Evolutionary conservation across 2,888 invertebrate genomes (phyloP).

Genomic region (Arrhopalites spinosus): DNA sequence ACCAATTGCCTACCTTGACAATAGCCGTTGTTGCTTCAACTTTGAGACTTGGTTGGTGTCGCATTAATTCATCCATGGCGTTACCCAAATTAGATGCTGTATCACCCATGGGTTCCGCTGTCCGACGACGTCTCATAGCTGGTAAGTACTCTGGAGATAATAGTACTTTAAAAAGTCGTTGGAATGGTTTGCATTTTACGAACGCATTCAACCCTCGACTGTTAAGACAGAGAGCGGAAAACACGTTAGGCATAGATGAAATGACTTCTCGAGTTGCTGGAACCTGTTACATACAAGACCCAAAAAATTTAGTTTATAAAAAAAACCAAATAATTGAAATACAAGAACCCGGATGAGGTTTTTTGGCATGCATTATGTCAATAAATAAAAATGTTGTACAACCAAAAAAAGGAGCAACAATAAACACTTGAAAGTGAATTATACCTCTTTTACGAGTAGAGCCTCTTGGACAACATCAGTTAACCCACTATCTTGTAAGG

Average conservation of each 20-base stretch:
- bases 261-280: conserved; percentile 76
- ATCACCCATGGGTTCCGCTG: conserved; percentile 76
- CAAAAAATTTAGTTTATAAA: not conserved
- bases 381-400: not conserved
- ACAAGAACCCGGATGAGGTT: too few species aligned
- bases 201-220: conserved; percentile 78
- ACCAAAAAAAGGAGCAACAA: not conserved
- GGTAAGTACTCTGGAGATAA: conserved; percentile 81
- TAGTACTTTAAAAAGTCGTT: conserved; percentile 77
- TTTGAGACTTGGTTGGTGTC: conserved; percentile 82
- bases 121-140: conserved; percentile 80
- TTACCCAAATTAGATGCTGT: conserved; percentile 83
- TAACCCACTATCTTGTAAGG: conserved; percentile 82
- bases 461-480: conserved; percentile 85
- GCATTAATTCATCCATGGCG: conserved; percentile 87
- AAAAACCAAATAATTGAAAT: too few species aligned
- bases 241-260: conserved; percentile 84
- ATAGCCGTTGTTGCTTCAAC: conserved; percentile 79
- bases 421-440: conserved; percentile 49
- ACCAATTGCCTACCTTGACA: conserved; percentile 73
- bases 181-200: conserved; percentile 78
- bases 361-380: not conserved
- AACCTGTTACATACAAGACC: conserved; percentile 59
- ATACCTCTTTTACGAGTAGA: conserved; percentile 77
- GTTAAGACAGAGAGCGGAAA: conserved; percentile 84